Evolutionary conservation across 2,113 vertebrate species (phyloP), one percentile per base, ranked within the genome.

Genomic region (Scytalopus superciliaris): DNA sequence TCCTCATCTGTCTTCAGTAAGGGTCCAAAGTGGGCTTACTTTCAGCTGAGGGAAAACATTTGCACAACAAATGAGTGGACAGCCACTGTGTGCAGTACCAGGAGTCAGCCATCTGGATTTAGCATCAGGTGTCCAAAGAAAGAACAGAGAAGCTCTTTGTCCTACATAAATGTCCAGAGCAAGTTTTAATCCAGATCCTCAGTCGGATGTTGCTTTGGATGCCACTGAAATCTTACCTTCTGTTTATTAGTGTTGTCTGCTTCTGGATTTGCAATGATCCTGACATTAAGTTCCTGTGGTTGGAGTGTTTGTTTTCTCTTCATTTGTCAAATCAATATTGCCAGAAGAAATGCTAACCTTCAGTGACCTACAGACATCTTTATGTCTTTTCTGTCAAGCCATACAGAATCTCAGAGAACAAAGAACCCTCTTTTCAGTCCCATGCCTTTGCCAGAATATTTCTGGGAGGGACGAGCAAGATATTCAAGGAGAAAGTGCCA

Each of bases 71-170:
- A 75, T 84, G 84, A 90, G 53, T 67, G 85, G 90, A 85, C 87
- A 95, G 64, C 16, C 25, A 1, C 42, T 31, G 50, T 37, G 10
- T 91, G 62, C 70, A 89, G 50, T 33, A 89, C 57, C 82, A 89
- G 49, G 72, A 93, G 19, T 72, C 63, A 56, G 57, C 64, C 84
- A 90, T 92, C 88, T 94, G 89, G 83, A 80, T 95, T 96, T 92
- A 75, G 23, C 86, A 97, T 93, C 57, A 89, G 64, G 37, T 95
- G 57, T 79, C 81, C 33, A 1, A 90, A 90, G 52, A 66, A 84
- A 70, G 66, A 94, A 87, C 75, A 94, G 84, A 92, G 93, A 91
- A 89, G 49, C 60, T 90, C 87, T 84, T 90, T 86, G 79, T 94
- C 82, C 69, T 73, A 52, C 66, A 66, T 83, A 81, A 89, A 93